These are phyloP conservation scores for Dugesia japonica DNA, from an alignment of 2,888 invertebrate species.

Conservation along the genomic window DNA sequence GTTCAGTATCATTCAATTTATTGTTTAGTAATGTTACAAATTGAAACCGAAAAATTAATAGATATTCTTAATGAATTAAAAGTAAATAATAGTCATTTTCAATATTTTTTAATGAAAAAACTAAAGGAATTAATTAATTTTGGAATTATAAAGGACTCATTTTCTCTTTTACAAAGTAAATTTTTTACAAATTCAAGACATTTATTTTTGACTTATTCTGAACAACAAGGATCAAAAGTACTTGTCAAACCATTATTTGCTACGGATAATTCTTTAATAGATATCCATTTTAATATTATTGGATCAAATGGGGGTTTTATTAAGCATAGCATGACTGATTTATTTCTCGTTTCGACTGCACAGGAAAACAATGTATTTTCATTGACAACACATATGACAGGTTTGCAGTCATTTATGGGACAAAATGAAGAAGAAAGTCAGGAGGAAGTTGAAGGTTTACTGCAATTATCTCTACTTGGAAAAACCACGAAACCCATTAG, in stretches of 20 bases:
- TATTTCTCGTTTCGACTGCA: not conserved
- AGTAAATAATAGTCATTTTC: not conserved
- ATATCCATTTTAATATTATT: slow-evolving; percentile 1
- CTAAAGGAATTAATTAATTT: not conserved
- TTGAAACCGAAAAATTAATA: not conserved
- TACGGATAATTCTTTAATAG: not conserved
- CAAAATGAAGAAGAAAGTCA: not conserved
- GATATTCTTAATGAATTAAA: not conserved
- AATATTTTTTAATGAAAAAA: not conserved
- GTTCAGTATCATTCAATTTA: slow-evolving; percentile 2
- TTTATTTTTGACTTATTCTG: not conserved
- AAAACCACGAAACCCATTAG: not conserved
- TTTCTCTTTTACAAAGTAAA: not conserved
- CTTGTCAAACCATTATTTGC: not conserved
- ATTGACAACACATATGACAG: not conserved
- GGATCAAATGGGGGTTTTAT: not conserved
- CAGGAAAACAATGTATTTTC: not conserved
- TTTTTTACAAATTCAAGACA: not conserved
- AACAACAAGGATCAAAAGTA: not conserved
- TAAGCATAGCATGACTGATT: not conserved
- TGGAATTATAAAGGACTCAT: not conserved
- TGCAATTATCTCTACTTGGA: not conserved
- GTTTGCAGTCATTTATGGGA: not conserved
- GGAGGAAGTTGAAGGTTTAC: not conserved
- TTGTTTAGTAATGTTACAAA: not conserved